A percentile compares a stretch with the other conserved stretches of the same genome.
These are phyloP conservation scores for Pseudococcus longispinus DNA, from an alignment of 2,888 invertebrate genomes.

Conservation along the genomic window DNA sequence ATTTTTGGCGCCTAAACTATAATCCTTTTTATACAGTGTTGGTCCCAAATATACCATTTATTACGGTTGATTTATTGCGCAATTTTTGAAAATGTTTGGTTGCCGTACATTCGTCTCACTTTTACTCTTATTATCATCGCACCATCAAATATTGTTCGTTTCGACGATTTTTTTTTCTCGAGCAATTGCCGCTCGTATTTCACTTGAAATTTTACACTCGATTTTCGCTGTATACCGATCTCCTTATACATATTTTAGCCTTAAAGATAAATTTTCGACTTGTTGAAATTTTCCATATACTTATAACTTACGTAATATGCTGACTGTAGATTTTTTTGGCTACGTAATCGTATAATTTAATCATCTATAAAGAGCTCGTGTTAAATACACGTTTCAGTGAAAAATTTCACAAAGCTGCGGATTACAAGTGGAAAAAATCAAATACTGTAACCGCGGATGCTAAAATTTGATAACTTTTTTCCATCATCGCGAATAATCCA, in stretches of 20 bases:
- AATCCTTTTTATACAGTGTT: conserved; percentile 19
- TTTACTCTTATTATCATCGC: conserved; percentile 9
- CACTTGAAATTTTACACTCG: conserved; percentile 20
- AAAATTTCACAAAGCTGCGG: neutral
- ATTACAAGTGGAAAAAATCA: neutral
- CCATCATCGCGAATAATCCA: neutral
- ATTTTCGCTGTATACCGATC: neutral
- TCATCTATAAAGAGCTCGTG: neutral
- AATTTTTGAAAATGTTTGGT: conserved; percentile 22
- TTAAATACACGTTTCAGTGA: neutral
- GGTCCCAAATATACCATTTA: conserved; percentile 40
- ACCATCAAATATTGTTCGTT: conserved; percentile 36
- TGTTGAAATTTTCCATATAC: neutral
- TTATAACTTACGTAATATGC: neutral
- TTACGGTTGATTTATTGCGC: conserved; percentile 34
- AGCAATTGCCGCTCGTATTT: conserved; percentile 14
- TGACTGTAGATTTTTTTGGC: neutral
- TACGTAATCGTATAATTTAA: neutral
- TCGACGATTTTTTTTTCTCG: conserved; percentile 36
- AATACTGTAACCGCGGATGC: neutral
- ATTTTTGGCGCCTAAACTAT: conserved; percentile 19
- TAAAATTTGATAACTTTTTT: neutral
- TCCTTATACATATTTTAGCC: neutral
- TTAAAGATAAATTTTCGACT: neutral
- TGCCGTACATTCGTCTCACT: neutral